Base-by-base conservation (phyloP, 2,797 vertebrate species). In the Halcyon smyrnensis region DNA sequence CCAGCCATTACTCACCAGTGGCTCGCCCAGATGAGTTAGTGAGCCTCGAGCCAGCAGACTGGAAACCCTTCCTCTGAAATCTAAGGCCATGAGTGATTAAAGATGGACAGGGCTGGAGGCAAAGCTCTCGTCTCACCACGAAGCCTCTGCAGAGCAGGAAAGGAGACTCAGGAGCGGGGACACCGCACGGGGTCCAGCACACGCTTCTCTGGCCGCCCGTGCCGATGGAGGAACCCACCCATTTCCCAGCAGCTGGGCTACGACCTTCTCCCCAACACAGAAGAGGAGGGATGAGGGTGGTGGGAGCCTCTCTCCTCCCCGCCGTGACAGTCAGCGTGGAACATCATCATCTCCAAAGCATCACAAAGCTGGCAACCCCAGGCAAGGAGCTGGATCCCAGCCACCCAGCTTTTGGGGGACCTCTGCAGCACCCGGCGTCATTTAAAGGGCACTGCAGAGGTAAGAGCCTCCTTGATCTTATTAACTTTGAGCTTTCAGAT, bases 391-490 rank as follows among this genome's bases (percentile, higher is more conserved):
- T 74, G 75, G n/a, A 36, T 56, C 62, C 41, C 45, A 62, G 12
- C 36, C 65, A 36, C 30, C 21, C 12, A 3, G 78, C 41, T 12
- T 83, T 82, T 34, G 75, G 81, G 87, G 63, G 39, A 74, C 36
- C 88, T 92, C 79, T 39, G 70, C 76, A 86, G 83, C 11, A 8
- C 84, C 78, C 84, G 90, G 67, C 81, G 87, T 71, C 89, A 36
- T 57, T 91, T 34, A 76, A 59, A 96, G 93, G 86, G 90, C 63
- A 63, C 32, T 37, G 71, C 92, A 94, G 89, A 96, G 83, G 70
- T 57, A 88, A 92, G 68, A 94, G 64, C 48, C 78, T 69, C 78
- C 88, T 73, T 36, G 27, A 92, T 60, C 51, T 27, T 25, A 80
- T 89, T 30, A 67, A 93, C 3, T 18, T 36, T 27, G 51, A 71